A percentile compares a stretch with the other conserved stretches of the same genome.
phyloP scores from a whole-genome alignment of 2,888 invertebrate species.

The Stenodema calcarata region DNA sequence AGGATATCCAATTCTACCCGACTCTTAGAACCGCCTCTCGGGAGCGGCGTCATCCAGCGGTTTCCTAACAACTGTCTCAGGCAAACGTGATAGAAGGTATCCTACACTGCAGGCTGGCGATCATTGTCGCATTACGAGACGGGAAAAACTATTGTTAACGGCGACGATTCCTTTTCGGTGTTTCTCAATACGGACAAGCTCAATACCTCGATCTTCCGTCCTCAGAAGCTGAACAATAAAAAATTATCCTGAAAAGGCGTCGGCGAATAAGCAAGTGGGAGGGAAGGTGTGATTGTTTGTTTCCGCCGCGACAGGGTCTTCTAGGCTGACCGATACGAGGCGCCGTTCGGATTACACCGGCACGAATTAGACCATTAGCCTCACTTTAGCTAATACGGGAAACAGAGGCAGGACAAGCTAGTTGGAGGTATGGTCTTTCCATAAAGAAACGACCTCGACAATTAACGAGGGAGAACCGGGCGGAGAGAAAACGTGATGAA shows the following conservation, averaged over 20 bases:
- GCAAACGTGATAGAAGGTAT: neutral
- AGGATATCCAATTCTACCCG: neutral
- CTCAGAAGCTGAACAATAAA: neutral
- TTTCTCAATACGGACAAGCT: neutral
- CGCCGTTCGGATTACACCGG: slow-evolving; percentile 46
- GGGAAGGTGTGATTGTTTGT: slow-evolving; percentile 43
- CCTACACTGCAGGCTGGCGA: neutral
- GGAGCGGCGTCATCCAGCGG: neutral
- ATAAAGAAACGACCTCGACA: neutral
- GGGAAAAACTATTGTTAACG: neutral
- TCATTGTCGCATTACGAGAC: neutral
- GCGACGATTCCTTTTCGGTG: neutral
- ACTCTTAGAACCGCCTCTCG: neutral
- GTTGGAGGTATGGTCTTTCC: slow-evolving; percentile 8
- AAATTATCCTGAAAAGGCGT: slow-evolving; percentile 35
- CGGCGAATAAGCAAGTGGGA: slow-evolving; percentile 15
- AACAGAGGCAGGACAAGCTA: slow-evolving; percentile 22
- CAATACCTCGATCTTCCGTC: neutral
- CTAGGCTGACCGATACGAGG: slow-evolving; percentile 19
- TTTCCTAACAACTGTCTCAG: neutral
- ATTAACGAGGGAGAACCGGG: neutral
- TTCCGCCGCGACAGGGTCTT: slow-evolving; percentile 34
- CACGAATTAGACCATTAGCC: slow-evolving; percentile 41
- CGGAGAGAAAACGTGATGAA: slow-evolving; percentile 13
- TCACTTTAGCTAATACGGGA: slow-evolving; percentile 45